These are phyloP conservation scores for Lophotis ruficrista DNA, from an alignment of 2,113 vertebrate species.

Conservation along the genomic window DNA sequence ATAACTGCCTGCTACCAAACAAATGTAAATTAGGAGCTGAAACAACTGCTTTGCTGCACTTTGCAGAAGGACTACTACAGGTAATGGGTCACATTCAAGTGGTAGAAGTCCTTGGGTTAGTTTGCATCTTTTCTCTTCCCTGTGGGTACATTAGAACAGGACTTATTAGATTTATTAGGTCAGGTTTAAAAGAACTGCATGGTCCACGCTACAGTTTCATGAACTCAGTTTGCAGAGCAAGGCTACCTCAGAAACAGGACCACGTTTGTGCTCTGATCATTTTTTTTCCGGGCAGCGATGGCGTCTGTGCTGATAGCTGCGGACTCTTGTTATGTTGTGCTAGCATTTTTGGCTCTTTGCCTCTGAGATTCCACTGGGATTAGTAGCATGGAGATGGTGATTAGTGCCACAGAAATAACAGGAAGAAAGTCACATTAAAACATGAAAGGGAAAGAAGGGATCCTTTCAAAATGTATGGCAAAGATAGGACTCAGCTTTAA, in stretches of 20 bases:
- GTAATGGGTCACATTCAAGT: slow-evolving; percentile 11
- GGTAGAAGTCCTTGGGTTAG: slow-evolving; percentile 10
- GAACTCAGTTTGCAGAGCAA: background rate
- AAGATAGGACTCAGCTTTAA: background rate
- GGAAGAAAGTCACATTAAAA: slow-evolving; percentile 15
- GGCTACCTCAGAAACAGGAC: background rate
- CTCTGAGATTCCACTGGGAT: slow-evolving; percentile 51
- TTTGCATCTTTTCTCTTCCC: slow-evolving; percentile 32
- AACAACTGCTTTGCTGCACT: slow-evolving; percentile 39
- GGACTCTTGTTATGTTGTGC: background rate
- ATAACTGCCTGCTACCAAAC: slow-evolving; percentile 43
- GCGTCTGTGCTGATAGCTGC: background rate
- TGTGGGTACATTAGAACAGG: background rate
- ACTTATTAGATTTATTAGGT: slow-evolving; percentile 1
- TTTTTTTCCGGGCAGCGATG: background rate
- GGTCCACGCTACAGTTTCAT: background rate
- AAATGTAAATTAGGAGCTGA: slow-evolving; percentile 35
- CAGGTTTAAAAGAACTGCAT: background rate
- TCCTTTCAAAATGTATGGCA: background rate
- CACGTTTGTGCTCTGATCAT: background rate
- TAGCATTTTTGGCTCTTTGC: slow-evolving; percentile 31
- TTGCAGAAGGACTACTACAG: slow-evolving; percentile 13
- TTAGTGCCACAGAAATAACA: slow-evolving; percentile 17
- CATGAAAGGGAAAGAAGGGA: background rate
- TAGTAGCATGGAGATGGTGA: slow-evolving; percentile 18